Evolutionary conservation across 1,140 invertebrate genomes (phyloP).

Genomic region (Holotrichia oblita): DNA sequence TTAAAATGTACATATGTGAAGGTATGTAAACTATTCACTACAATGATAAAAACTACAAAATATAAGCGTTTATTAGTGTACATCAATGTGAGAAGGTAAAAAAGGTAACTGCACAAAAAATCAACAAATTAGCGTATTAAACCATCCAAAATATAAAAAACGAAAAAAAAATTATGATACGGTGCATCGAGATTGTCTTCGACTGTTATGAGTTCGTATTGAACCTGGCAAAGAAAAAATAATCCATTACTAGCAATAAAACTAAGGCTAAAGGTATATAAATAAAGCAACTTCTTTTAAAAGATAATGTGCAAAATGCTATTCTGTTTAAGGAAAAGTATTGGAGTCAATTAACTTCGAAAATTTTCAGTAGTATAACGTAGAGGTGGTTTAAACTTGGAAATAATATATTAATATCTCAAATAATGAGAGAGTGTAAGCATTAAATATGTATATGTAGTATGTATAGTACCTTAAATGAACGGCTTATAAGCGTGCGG

Average conservation of each 20-base stretch:
- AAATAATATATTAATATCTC: no score
- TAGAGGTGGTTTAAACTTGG: no score
- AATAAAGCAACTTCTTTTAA: neutral
- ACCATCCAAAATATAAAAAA: no score
- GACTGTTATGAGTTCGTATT: neutral
- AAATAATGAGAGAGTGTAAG: no score
- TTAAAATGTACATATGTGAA: neutral
- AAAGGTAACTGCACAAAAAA: neutral
- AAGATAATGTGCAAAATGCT: slow-evolving; percentile 23
- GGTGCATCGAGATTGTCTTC: slow-evolving; percentile 9
- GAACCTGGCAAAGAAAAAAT: slow-evolving; percentile 41
- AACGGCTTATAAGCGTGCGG: no score
- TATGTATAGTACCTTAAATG: no score
- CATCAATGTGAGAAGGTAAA: neutral
- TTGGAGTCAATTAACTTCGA: neutral
- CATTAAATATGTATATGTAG: no score
- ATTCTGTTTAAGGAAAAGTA: neutral
- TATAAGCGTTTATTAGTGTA: neutral
- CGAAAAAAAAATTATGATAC: neutral
- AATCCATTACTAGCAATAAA: slow-evolving; percentile 20
- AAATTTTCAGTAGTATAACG: neutral
- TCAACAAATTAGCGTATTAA: neutral
- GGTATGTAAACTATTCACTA: neutral
- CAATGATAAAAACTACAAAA: neutral
- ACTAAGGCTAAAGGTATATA: neutral